A percentile compares a stretch with the other conserved stretches of the same genome.
Evolutionary conservation across 2,113 vertebrate genomes (phyloP).

Genomic region (Tachysurus vachellii): DNA sequence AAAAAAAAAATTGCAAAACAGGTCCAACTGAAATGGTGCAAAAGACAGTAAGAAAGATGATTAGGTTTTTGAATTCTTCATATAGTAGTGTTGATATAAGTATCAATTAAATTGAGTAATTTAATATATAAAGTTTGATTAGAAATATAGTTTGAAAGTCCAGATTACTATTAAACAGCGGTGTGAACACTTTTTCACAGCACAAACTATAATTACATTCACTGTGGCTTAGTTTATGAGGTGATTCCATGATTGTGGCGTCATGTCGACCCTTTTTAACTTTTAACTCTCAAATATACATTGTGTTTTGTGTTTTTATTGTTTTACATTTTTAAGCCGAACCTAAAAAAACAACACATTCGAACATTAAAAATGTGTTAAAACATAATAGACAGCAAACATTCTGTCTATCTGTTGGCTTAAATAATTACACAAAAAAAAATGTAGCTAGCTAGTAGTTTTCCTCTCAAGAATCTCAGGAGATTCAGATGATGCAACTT

Average conservation of each 20-base stretch:
- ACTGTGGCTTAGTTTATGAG: background rate
- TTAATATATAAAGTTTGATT: background rate
- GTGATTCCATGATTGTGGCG: background rate
- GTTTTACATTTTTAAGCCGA: background rate
- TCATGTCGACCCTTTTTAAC: too few relatives aligned
- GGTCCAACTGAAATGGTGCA: background rate
- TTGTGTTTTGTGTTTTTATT: too few relatives aligned
- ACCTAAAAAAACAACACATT: too few relatives aligned
- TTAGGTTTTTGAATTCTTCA: background rate
- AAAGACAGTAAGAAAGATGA: background rate
- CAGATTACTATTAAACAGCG: background rate
- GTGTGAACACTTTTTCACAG: background rate
- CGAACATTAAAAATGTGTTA: too few relatives aligned
- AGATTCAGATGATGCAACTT: too few relatives aligned
- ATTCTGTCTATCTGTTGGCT: too few relatives aligned
- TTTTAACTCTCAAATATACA: too few relatives aligned
- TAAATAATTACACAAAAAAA: background rate
- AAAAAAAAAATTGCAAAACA: background rate
- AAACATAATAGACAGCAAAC: too few relatives aligned
- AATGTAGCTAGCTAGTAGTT: background rate
- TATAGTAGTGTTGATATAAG: too few relatives aligned
- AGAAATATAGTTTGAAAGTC: background rate
- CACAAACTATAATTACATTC: background rate
- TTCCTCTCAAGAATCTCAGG: background rate
- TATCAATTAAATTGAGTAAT: background rate